Evolutionary conservation across 1,140 invertebrate species (phyloP).

Genomic region (Aphis gossypii): DNA sequence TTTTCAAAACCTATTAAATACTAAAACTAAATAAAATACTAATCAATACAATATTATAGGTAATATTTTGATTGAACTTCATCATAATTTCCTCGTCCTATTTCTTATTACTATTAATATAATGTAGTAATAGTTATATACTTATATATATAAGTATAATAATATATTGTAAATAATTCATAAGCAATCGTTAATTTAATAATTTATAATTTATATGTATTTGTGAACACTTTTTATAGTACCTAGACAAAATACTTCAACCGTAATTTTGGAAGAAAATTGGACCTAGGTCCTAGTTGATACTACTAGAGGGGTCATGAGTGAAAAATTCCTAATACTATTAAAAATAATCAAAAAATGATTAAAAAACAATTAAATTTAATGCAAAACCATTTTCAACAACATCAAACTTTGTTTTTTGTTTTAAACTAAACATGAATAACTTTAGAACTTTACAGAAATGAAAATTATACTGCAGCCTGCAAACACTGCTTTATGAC

Average conservation of each 20-base stretch:
- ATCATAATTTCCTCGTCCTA: neutral
- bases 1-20: neutral
- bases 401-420: neutral
- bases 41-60: neutral
- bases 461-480: no score
- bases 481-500: neutral
- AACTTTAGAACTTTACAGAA: no score
- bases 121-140: neutral
- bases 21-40: neutral
- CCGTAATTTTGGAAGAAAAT: no score
- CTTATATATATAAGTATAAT: no score
- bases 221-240: no score
- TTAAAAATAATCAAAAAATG: neutral
- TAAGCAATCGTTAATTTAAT: neutral
- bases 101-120: neutral
- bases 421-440: neutral
- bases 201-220: neutral
- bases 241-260: no score
- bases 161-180: neutral
- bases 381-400: neutral
- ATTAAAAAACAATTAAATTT: neutral
- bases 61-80: neutral
- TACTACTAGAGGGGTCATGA: no score
- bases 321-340: neutral
- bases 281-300: no score